Percentiles rank a stretch among this genome's conserved stretches.
These are phyloP conservation scores for Crotalus horridus DNA, from an alignment of 2,113 vertebrate genomes.

Conservation along the genomic window DNA sequence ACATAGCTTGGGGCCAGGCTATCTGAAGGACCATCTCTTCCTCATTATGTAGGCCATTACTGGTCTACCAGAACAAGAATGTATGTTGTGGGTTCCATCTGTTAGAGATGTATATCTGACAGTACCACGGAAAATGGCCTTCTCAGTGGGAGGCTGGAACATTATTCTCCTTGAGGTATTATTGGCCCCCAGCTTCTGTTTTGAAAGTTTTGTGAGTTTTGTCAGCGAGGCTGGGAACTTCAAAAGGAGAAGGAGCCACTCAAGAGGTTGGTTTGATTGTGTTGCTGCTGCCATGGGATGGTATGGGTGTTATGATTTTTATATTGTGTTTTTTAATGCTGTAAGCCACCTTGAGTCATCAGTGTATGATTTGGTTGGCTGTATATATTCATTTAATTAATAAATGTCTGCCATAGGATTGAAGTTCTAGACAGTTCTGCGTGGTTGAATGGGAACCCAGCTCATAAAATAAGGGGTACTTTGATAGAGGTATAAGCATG, in stretches of 20 bases:
- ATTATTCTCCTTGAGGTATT: neutral
- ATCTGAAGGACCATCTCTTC: neutral
- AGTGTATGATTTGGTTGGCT: neutral
- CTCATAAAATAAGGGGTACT: neutral
- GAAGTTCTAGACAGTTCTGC: neutral
- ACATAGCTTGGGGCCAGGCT: neutral
- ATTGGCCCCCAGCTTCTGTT: neutral
- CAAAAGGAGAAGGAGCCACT: neutral
- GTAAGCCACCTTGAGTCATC: neutral
- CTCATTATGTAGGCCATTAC: neutral
- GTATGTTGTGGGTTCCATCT: neutral
- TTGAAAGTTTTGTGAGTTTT: neutral
- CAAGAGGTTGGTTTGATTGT: neutral
- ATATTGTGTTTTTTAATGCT: neutral
- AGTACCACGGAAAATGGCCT: neutral
- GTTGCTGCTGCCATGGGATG: neutral
- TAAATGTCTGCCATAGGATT: neutral
- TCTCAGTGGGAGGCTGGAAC: neutral
- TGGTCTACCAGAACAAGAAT: neutral
- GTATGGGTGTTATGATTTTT: neutral
- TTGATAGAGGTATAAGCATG: neutral
- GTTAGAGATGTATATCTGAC: neutral
- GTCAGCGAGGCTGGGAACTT: neutral
- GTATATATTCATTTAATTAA: neutral
- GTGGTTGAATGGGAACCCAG: neutral